Conservation (phyloP, 2,113 vertebrate genomes). For the Hemibagrus wyckioides region DNA sequence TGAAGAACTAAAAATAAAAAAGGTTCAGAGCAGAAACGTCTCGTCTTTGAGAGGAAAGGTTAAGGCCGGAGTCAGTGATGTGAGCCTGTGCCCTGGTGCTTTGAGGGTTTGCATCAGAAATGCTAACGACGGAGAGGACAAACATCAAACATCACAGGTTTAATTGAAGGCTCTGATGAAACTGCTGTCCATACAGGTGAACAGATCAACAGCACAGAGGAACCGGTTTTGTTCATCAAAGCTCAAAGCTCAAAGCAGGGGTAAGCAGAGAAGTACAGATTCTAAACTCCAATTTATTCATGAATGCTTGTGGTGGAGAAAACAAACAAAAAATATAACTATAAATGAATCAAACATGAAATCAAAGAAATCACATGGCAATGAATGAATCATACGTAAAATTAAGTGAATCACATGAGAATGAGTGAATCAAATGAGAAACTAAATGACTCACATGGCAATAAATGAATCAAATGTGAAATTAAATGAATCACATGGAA, state of each 20-base stretch:
- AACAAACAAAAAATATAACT: not conserved
- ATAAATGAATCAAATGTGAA: too few species aligned
- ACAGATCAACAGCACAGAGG: not conserved
- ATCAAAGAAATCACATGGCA: too few species aligned
- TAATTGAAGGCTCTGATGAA: constrained; percentile 37
- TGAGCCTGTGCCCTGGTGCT: constrained; percentile 34
- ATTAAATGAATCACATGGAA: too few species aligned
- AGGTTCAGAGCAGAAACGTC: constrained; percentile 18
- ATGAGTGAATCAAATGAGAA: too few species aligned
- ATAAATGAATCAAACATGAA: not conserved
- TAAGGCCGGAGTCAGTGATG: constrained; percentile 31
- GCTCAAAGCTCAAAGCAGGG: not conserved
- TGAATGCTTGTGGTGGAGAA: not conserved
- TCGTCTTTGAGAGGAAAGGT: not conserved
- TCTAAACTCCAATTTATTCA: not conserved
- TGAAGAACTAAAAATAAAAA: constrained; percentile 41
- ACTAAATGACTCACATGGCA: too few species aligned
- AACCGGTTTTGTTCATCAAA: not conserved
- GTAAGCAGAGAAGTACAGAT: not conserved
- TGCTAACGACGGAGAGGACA: constrained; percentile 18
- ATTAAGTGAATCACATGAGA: too few species aligned
- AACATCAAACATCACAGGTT: constrained; percentile 46
- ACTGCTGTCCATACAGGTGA: constrained; percentile 14
- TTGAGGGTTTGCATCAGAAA: constrained; percentile 47
- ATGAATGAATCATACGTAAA: too few species aligned